A percentile compares a stretch with the other conserved stretches of the same genome.
Evolutionary conservation across 2,888 invertebrate species (phyloP).

Genomic region (Nesidiocoris tenuis): DNA sequence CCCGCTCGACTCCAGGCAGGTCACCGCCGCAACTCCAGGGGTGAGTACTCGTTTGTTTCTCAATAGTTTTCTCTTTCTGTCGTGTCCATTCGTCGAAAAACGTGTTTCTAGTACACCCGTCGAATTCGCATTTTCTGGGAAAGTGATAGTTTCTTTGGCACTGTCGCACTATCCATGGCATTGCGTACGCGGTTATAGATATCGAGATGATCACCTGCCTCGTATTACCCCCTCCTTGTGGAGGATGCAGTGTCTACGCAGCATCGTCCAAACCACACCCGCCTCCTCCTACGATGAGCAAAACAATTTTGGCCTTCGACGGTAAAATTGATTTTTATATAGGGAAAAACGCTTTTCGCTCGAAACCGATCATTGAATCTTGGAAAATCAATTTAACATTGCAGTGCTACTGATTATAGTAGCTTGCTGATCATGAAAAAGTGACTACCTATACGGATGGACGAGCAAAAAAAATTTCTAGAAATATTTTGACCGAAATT

Average conservation of each 20-base stretch:
- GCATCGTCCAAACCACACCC: constrained; percentile 28
- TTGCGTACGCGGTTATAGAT: too few relatives aligned
- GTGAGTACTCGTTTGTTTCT: constrained; percentile 23
- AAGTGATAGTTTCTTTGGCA: too few relatives aligned
- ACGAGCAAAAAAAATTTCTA: not conserved
- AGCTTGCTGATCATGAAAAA: not conserved
- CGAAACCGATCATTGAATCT: too few relatives aligned
- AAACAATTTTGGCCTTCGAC: too few relatives aligned
- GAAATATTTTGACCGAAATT: not conserved
- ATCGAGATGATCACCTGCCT: not conserved
- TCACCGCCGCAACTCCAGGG: constrained; percentile 20
- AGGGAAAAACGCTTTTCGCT: too few relatives aligned
- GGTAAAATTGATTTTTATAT: too few relatives aligned
- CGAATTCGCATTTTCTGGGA: too few relatives aligned
- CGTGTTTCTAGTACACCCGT: too few relatives aligned
- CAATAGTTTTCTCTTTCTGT: not conserved
- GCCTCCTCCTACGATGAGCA: not conserved
- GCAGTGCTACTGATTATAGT: not conserved
- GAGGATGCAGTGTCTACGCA: constrained; percentile 2
- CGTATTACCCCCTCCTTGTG: not conserved
- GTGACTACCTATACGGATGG: not conserved
- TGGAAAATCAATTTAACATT: constrained; percentile 5
- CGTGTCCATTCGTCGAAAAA: not conserved
- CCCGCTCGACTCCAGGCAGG: constrained; percentile 41
- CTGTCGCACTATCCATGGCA: too few relatives aligned